Evolutionary conservation across 1,140 invertebrate genomes (phyloP).

Genomic region (Coenobita brevimanus): DNA sequence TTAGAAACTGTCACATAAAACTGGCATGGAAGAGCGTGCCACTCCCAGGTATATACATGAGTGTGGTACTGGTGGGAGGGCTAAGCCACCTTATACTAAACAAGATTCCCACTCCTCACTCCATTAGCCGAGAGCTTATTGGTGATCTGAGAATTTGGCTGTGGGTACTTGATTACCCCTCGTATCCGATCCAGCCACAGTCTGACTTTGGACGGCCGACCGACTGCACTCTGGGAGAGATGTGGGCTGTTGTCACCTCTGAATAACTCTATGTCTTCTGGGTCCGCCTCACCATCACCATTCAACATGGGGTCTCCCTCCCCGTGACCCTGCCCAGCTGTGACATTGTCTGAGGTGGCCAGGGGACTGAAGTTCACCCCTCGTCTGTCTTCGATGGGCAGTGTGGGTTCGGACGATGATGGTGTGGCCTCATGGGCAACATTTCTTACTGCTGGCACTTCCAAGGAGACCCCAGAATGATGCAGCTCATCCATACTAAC

Average conservation of each 20-base stretch:
- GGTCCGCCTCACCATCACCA: background rate
- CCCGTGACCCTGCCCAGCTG: slow-evolving; percentile 8
- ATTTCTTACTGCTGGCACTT: slow-evolving; percentile 30
- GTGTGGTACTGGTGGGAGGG: too few relatives aligned
- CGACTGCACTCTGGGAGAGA: background rate
- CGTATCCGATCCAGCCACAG: background rate
- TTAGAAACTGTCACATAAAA: too few relatives aligned
- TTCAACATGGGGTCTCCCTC: slow-evolving; percentile 39
- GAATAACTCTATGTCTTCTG: background rate
- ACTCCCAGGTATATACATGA: too few relatives aligned
- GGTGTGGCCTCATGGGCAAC: slow-evolving; percentile 43
- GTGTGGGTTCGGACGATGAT: slow-evolving; percentile 53
- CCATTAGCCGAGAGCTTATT: slow-evolving; percentile 36
- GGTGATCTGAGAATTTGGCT: background rate
- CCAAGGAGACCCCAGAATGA: slow-evolving; percentile 29
- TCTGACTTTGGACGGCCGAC: background rate
- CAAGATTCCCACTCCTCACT: slow-evolving; percentile 32
- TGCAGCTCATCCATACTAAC: slow-evolving; percentile 57
- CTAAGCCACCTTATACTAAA: too few relatives aligned
- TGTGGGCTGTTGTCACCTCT: slow-evolving; percentile 6
- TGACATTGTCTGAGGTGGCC: slow-evolving; percentile 1
- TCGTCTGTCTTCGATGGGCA: slow-evolving; percentile 47
- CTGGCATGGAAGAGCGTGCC: too few relatives aligned
- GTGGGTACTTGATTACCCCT: slow-evolving; percentile 17
- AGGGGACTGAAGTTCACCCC: slow-evolving; percentile 59